Evolutionary conservation across 2,113 vertebrate species (phyloP), one percentile per base, ranked within the genome.

Genomic region (Daubentonia madagascariensis): DNA sequence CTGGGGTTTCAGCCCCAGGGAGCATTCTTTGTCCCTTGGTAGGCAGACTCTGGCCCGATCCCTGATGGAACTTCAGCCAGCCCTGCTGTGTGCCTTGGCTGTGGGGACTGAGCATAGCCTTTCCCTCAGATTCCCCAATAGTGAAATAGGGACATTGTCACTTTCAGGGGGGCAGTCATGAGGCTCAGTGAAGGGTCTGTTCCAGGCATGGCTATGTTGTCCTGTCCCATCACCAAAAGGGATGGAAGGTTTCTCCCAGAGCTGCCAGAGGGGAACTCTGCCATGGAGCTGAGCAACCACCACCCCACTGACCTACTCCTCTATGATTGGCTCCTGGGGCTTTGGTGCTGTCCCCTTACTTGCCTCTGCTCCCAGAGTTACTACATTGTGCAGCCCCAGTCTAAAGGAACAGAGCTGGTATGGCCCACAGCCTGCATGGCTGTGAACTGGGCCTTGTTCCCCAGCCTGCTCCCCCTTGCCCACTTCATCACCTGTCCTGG

Each of bases 261-360:
- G 73, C 45, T 59, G 59, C 52, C 12, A 2, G n/a, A 63, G 43
- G 37, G 37, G 35, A 8, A 6, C 6, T 13, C 50, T 14, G 37
- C n/a, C 23, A 1, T 10, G 73, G 32, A 2, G 2, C 12, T 17
- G 28, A 37, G 28, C 23, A 30, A 0, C 70, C 43, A 1, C 14
- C 16, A 1, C 61, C 67, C 35, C 6, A 6, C 32, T 59, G 37
- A 6, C 57, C 63, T 40, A 1, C 5, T 28, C 22, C 8, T 16
- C n/a, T 8, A 0, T 10, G 84, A 13, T 1, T 1, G 16, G 76
- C 48, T 61, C 68, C 72, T 8, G 5, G 61, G 54, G 16, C 16
- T 16, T 68, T 17, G 3, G 37, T 18, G 40, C 18, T 6, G 40
- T 20, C 18, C n/a, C 8, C 50, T 85, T 63, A n/a, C 4, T 3